phyloP scores from a whole-genome alignment of 2,888 invertebrate genomes.

The Campoletis raptor region DNA sequence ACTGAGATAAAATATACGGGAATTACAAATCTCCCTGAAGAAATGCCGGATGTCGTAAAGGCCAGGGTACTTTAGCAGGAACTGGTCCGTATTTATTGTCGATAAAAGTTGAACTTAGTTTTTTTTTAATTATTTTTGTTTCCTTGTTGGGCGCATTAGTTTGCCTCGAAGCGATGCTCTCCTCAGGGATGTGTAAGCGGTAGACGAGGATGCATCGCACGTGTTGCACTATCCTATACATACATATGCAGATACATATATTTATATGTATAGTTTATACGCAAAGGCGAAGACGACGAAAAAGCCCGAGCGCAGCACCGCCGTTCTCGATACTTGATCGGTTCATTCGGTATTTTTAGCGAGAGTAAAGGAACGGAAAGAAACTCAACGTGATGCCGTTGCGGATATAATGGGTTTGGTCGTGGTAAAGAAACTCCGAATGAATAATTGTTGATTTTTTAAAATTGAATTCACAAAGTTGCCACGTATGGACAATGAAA shows the following conservation, averaged over 20 bases:
- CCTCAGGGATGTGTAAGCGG: constrained; percentile 18
- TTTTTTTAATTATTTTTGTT: constrained; percentile 3
- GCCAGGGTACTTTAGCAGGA: constrained; percentile 27
- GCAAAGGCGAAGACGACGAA: constrained; percentile 46
- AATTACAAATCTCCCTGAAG: constrained; percentile 4
- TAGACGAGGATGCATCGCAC: constrained; percentile 52
- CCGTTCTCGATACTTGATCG: constrained; percentile 79
- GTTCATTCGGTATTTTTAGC: constrained; percentile 80
- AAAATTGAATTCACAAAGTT: background rate
- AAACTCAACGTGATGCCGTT: constrained; percentile 40
- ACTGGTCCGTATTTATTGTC: constrained; percentile 53
- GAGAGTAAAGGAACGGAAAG: constrained; percentile 48
- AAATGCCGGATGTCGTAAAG: constrained; percentile 53
- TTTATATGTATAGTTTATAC: constrained; percentile 1
- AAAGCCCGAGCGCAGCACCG: constrained; percentile 66
- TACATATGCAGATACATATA: constrained; percentile 9
- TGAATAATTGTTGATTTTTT: background rate
- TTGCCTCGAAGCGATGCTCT: constrained; percentile 44
- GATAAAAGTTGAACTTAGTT: constrained; percentile 34
- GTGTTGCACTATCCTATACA: constrained; percentile 43
- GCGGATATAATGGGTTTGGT: constrained; percentile 24
- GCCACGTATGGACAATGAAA: background rate
- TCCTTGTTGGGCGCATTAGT: constrained; percentile 37
- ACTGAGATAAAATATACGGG: constrained; percentile 18
- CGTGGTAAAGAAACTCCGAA: background rate